Evolutionary conservation across 2,113 vertebrate species (phyloP).

Genomic region (Eptesicus fuscus): DNA sequence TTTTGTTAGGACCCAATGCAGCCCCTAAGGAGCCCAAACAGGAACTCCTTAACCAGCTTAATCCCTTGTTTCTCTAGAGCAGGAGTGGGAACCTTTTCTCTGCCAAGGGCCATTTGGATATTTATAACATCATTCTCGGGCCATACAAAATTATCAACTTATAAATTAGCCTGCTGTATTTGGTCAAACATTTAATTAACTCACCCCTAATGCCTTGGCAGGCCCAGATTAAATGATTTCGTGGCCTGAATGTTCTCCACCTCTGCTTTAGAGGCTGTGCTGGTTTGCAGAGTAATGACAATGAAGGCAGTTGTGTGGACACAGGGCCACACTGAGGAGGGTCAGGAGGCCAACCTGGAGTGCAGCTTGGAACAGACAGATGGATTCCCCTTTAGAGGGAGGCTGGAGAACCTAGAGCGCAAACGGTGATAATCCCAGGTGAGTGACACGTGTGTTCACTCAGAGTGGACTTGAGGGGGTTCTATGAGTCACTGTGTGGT

Average conservation of each 20-base stretch:
- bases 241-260: no score
- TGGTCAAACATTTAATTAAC: no score
- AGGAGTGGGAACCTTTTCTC: no score
- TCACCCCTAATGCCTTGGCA: no score
- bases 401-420: accelerated
- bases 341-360: neutral
- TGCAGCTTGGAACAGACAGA: accelerated
- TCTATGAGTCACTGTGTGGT: neutral
- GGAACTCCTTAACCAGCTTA: no score
- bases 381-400: neutral
- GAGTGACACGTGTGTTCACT: accelerated
- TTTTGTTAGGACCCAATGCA: accelerated
- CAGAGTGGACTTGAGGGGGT: accelerated
- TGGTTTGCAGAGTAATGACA: neutral
- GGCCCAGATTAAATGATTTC: no score
- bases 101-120: no score
- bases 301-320: accelerated
- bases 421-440: accelerated
- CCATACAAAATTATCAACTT: no score
- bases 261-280: neutral
- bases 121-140: no score
- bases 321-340: neutral
- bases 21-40: neutral
- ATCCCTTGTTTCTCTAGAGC: neutral
- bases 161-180: no score